phyloP scores from a whole-genome alignment of 2,888 invertebrate genomes.

The Nemotelus pantherinus region DNA sequence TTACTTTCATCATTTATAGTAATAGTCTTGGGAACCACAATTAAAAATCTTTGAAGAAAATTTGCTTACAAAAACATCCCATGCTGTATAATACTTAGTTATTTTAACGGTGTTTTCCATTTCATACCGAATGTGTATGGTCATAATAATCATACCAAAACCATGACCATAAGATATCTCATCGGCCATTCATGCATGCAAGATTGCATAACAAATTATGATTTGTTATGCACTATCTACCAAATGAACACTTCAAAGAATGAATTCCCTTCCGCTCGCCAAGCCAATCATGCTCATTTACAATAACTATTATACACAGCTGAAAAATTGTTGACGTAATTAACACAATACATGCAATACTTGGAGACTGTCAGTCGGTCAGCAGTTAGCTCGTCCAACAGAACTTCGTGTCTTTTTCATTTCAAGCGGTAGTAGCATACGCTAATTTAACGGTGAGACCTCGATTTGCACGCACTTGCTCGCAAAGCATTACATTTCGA shows the following conservation, averaged over 20 bases:
- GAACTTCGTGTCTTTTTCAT: no score
- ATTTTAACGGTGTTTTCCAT: no score
- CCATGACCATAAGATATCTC: no score
- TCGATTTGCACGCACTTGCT: background rate
- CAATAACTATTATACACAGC: background rate
- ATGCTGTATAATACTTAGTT: no score
- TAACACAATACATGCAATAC: background rate
- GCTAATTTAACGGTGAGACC: constrained; percentile 30
- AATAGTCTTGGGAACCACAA: no score
- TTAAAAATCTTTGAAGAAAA: no score
- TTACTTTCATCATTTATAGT: no score
- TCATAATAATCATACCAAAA: no score
- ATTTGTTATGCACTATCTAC: background rate
- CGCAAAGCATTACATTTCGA: background rate
- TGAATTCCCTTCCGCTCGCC: background rate
- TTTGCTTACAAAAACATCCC: no score
- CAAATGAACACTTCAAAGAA: background rate
- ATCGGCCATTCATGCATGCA: background rate
- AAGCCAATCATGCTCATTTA: background rate
- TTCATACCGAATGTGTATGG: no score
- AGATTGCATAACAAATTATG: constrained; percentile 10
- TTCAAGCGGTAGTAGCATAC: no score
- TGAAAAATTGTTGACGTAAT: background rate
- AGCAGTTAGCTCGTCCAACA: background rate
- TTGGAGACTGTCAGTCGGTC: background rate